Percentiles rank a stretch among this genome's conserved stretches.
Evolutionary conservation across 1,140 invertebrate species (phyloP).

Genomic region (Choristoneura fumiferana): DNA sequence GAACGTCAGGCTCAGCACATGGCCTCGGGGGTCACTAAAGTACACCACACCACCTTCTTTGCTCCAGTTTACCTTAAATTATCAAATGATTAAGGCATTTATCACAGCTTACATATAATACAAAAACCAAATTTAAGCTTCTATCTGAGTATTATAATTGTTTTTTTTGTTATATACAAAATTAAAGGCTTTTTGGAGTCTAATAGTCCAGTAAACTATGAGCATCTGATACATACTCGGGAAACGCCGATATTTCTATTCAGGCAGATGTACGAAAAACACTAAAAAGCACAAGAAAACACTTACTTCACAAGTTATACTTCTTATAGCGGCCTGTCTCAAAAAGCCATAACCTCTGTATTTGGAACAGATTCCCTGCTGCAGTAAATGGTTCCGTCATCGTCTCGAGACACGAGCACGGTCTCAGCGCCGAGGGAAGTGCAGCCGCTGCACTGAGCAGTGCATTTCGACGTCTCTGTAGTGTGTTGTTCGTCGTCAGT

Average conservation of each 20-base stretch:
- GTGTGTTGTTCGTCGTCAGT: conserved; percentile 70
- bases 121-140: too few relatives aligned
- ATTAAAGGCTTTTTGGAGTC: too few relatives aligned
- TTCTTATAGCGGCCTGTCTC: conserved; percentile 88
- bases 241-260: too few relatives aligned
- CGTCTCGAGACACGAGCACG: conserved; percentile 84
- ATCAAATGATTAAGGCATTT: too few relatives aligned
- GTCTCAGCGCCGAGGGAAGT: conserved; percentile 82
- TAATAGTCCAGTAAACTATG: too few relatives aligned
- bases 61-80: conserved; percentile 81
- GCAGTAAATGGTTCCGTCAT: conserved; percentile 86
- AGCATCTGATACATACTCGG: too few relatives aligned
- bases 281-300: background rate
- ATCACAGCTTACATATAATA: too few relatives aligned
- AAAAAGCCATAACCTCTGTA: conserved; percentile 84
- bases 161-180: too few relatives aligned
- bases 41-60: conserved; percentile 91
- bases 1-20: conserved; percentile 92
- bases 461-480: conserved; percentile 62
- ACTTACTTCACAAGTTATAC: conserved; percentile 90
- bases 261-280: too few relatives aligned
- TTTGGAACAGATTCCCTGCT: conserved; percentile 87
- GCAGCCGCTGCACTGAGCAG: conserved; percentile 81
- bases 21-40: conserved; percentile 91
- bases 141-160: too few relatives aligned